A percentile compares a stretch with the other conserved stretches of the same genome.
phyloP scores from a whole-genome alignment of 2,113 vertebrate species.

The Vicugna pacos region DNA sequence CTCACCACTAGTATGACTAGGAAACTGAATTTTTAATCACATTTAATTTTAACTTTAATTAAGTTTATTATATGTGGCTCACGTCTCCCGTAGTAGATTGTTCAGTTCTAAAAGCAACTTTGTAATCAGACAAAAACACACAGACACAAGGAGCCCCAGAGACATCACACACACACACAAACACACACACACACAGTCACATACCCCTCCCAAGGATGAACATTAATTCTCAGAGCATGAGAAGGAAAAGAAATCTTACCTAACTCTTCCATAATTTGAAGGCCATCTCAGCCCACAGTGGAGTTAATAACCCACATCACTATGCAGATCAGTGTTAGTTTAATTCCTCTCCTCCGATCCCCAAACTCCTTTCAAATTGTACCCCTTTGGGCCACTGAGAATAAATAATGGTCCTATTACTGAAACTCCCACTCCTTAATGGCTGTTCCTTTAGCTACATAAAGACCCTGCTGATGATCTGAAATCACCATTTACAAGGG shows the following conservation, averaged over 20 bases:
- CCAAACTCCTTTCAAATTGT: constrained; percentile 58
- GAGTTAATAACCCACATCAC: constrained; percentile 58
- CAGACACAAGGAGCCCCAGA: neutral
- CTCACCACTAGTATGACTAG: neutral
- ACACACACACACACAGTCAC: neutral
- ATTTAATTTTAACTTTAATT: constrained; percentile 47
- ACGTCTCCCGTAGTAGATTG: neutral
- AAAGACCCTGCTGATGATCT: constrained; percentile 60
- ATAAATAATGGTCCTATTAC: constrained; percentile 68
- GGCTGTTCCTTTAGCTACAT: constrained; percentile 56
- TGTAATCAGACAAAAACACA: constrained; percentile 47
- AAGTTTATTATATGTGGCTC: neutral
- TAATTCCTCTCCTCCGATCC: constrained; percentile 55
- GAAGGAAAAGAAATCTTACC: constrained; percentile 56
- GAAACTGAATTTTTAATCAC: constrained; percentile 32
- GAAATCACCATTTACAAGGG: constrained; percentile 57
- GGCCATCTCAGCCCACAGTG: constrained; percentile 55
- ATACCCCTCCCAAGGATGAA: neutral
- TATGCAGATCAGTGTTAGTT: constrained; percentile 40
- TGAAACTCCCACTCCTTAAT: constrained; percentile 64
- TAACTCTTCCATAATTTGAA: constrained; percentile 64
- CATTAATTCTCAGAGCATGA: constrained; percentile 57
- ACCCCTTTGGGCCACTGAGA: constrained; percentile 73
- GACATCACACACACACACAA: neutral
- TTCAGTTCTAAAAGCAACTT: constrained; percentile 10